Evolutionary conservation across 1,140 invertebrate species (phyloP), one percentile per base, ranked within the genome.

Genomic region (Lordiphosa mommai): DNA sequence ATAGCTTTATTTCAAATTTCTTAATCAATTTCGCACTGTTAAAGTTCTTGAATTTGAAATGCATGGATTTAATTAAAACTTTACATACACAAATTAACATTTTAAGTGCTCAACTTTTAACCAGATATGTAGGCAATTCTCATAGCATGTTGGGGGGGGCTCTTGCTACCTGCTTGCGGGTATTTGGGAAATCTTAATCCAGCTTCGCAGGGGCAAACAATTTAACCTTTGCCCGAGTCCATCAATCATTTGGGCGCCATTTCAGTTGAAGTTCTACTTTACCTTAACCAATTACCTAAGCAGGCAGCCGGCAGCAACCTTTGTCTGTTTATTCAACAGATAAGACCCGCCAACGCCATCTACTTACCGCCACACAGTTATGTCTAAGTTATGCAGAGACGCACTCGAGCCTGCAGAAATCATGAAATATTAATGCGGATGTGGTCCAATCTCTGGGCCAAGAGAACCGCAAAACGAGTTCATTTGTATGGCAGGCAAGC

Each of bases 351-450:
- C 60, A 41, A 48, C 23, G 23, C 23, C 23, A 27, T 7, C 23
- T 27, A 27, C 23, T 27, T 27, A 27, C 23, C 23, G 23, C 23
- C 6, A 27, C 23, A 27, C 23, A 27, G 6, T 27, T 7, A 27
- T 27, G 23, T 7, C 23, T 60, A 60, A 68, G 64, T 68, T 68
- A 68, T 68, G 65, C 65, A 68, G 38, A 59, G 64, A 53, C 64
- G 56, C 65, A 69, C 64, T 68, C 64, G 48, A 68, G 47, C 63
- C 63, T 44, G 47, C 60, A 38, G 60, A 72, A 76, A 60, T 84
- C 68, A 77, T 84, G 65, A 84, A 84, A 82, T 82, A 82, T 82
- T 84, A 64, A 82, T 82, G 61, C 67, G 63, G 48, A 77, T 77
- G 69, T 59, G 69, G 60, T 59, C 46, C 17, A 52, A 67, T 67